Percentiles rank a stretch among this genome's conserved stretches.
These are phyloP conservation scores for Osmoderma eremita DNA, from an alignment of 2,888 invertebrate genomes.

Conservation along the genomic window DNA sequence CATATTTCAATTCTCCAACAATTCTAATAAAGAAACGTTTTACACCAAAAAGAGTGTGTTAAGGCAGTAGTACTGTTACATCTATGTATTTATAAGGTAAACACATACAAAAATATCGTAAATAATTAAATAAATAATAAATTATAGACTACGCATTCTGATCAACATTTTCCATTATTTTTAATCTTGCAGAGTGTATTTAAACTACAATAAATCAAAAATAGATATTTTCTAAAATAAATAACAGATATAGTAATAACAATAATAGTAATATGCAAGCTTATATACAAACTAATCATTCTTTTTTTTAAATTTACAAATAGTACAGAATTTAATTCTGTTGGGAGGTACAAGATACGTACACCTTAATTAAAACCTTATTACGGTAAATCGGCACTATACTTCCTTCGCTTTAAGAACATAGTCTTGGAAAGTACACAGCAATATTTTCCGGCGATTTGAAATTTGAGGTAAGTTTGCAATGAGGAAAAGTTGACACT, in stretches of 20 bases:
- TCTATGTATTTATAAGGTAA: constrained; percentile 8
- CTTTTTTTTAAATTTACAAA: constrained; percentile 23
- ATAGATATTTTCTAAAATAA: constrained; percentile 30
- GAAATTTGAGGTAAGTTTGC: too few species aligned
- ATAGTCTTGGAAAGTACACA: too few species aligned
- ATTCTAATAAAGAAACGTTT: constrained; percentile 28
- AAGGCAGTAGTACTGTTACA: constrained; percentile 16
- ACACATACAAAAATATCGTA: constrained; percentile 18
- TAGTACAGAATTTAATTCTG: constrained; percentile 10
- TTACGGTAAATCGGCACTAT: too few species aligned
- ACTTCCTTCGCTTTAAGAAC: too few species aligned
- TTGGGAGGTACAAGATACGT: not conserved
- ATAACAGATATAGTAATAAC: constrained; percentile 28
- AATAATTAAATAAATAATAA: constrained; percentile 36
- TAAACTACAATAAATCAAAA: constrained; percentile 20
- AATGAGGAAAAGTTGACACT: too few species aligned
- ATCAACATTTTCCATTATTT: constrained; percentile 9
- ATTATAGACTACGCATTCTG: constrained; percentile 29
- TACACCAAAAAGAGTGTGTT: constrained; percentile 31
- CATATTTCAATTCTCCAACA: constrained; percentile 34
- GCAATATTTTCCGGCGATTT: too few species aligned
- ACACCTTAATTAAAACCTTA: too few species aligned
- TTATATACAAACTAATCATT: constrained; percentile 27
- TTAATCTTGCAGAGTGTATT: not conserved
- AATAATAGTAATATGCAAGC: constrained; percentile 5